Evolutionary conservation across 2,888 invertebrate genomes (phyloP).

Genomic region (Pecten maximus): DNA sequence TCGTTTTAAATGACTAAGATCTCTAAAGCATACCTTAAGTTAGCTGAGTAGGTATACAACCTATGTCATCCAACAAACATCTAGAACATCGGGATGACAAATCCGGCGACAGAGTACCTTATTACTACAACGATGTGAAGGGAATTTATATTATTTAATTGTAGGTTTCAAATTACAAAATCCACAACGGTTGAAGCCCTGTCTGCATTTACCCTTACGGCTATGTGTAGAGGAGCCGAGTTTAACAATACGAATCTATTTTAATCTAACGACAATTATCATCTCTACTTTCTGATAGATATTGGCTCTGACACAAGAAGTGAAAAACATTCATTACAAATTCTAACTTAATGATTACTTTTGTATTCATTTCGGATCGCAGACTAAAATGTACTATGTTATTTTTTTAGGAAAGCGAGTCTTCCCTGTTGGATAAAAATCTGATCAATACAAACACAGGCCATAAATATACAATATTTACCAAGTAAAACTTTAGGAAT

Average conservation of each 20-base stretch:
- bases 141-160: constrained; percentile 54
- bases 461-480: background rate
- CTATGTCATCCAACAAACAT: background rate
- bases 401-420: background rate
- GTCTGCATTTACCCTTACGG: constrained; percentile 2
- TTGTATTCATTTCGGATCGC: background rate
- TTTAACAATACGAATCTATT: constrained; percentile 25
- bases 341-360: constrained; percentile 5
- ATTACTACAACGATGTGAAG: constrained; percentile 44
- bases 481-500: background rate
- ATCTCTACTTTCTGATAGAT: constrained; percentile 23
- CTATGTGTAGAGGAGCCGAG: background rate
- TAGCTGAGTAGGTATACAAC: background rate
- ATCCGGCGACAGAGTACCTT: constrained; percentile 47
- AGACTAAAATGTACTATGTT: background rate
- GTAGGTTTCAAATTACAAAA: constrained; percentile 49
- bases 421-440: background rate
- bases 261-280: constrained; percentile 5
- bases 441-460: background rate
- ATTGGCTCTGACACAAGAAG: constrained; percentile 27
- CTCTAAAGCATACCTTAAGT: background rate
- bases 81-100: constrained; percentile 45
- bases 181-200: constrained; percentile 11
- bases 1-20: background rate
- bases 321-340: constrained; percentile 24